Percentiles rank a stretch among this genome's conserved stretches.
These are phyloP conservation scores for Pollimyrus isidori DNA, from an alignment of 2,113 vertebrate species.

Conservation along the genomic window DNA sequence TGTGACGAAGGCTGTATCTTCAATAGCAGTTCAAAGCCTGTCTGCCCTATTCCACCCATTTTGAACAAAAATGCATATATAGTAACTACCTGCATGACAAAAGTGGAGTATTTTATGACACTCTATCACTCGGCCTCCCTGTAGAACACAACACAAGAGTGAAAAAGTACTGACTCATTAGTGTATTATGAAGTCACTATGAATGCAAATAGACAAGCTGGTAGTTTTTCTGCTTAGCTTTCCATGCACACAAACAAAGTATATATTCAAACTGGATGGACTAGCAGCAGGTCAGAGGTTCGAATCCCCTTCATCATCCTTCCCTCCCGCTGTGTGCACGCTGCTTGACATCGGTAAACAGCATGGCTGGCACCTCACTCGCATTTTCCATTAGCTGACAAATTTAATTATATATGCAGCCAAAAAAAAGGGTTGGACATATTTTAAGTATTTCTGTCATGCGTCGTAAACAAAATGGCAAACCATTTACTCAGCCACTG, in stretches of 20 bases:
- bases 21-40: neutral
- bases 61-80: neutral
- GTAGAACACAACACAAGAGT: neutral
- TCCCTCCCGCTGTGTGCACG: neutral
- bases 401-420: neutral
- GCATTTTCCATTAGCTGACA: neutral
- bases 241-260: neutral
- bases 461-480: conserved; percentile 5
- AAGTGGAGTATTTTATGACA: neutral
- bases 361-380: neutral
- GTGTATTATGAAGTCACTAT: neutral
- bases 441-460: neutral
- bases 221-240: neutral
- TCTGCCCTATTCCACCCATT: neutral
- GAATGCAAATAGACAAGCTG: neutral
- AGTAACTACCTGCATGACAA: neutral
- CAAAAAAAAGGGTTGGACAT: neutral
- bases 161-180: neutral
- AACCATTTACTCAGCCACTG: neutral
- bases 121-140: neutral
- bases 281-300: neutral
- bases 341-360: neutral
- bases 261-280: neutral
- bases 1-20: neutral
- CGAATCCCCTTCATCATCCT: neutral